Evolutionary conservation across 2,888 invertebrate genomes (phyloP), one percentile per base, ranked within the genome.

Genomic region (Hemicrepidius hirtus): DNA sequence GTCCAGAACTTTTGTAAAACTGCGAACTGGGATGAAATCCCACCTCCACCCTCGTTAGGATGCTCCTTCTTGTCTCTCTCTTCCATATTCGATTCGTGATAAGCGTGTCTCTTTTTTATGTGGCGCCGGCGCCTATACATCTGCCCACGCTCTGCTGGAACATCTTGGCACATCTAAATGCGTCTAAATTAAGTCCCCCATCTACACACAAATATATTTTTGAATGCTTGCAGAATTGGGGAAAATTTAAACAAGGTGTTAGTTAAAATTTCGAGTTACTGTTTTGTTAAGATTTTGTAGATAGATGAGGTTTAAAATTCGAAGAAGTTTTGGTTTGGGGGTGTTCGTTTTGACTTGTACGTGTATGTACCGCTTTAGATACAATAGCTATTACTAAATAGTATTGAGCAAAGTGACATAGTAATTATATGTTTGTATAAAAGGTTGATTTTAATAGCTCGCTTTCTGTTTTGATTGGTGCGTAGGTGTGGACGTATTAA

Each of bases 71-170:
- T 71, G 40, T 76, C 74, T 75, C 77, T 76, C 75, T 77, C 77
- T 73, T 73, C 69, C 76, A 64, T 37, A 18, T 66, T 59, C 32
- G 53, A 57, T 59, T 67, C 13, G 18, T 46, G n/a, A 20, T 68
- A 28, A 12, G 24, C 49, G 20, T 37, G 24, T 70, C 73, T 70
- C 59, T 16, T 53, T 74, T 67, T 12, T 40, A 59, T 57, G 67
- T 75, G 74, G 79, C 80, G 80, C 80, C 80, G 79, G 80, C 79
- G 80, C 78, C 74, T 68, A 68, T 76, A 63, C 66, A 59, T 67
- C 77, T 46, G 71, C 80, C 80, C 76, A 80, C 80, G 76, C 77
- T 73, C 72, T 65, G 66, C 74, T 71, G 62, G 73, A 74, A 68
- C 70, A 71, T 74, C 76, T 74, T 75, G 73, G 67, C 66, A 70